A percentile compares a stretch with the other conserved stretches of the same genome.
These are phyloP conservation scores for Orthosia incerta DNA, from an alignment of 2,888 invertebrate genomes.

Conservation along the genomic window DNA sequence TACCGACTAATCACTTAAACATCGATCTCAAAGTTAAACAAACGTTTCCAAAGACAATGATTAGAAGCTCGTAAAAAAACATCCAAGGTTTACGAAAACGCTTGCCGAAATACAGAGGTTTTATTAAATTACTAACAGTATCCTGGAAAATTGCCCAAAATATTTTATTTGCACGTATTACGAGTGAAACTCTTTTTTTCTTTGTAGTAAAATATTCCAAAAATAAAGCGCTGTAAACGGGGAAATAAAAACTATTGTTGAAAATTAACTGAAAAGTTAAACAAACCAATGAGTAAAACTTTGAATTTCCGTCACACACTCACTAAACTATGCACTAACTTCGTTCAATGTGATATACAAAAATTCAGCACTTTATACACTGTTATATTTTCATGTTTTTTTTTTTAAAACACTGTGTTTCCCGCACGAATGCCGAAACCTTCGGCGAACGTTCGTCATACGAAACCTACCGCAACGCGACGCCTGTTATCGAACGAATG, in stretches of 20 bases:
- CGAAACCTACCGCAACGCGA: conserved; percentile 85
- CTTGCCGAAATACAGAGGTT: conserved; percentile 19
- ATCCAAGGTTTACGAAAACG: conserved; percentile 31
- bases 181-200: conserved; percentile 32
- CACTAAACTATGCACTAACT: conserved; percentile 69
- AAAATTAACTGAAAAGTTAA: conserved; percentile 34
- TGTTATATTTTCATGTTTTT: conserved; percentile 46
- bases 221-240: conserved; percentile 13
- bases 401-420: conserved; percentile 64
- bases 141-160: conserved; percentile 44
- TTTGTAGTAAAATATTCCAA: neutral
- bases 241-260: conserved; percentile 55
- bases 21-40: conserved; percentile 20
- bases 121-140: conserved; percentile 36
- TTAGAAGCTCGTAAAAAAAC: conserved; percentile 15
- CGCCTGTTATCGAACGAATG: conserved; percentile 78
- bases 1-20: conserved; percentile 42
- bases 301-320: conserved; percentile 68
- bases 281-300: conserved; percentile 76
- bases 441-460: conserved; percentile 74
- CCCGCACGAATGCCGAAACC: conserved; percentile 64
- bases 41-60: conserved; percentile 18
- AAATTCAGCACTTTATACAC: conserved; percentile 68
- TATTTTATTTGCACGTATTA: conserved; percentile 35
- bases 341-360: conserved; percentile 63